Evolutionary conservation across 2,113 vertebrate genomes (phyloP).

Genomic region (Phyllopteryx taeniolatus): DNA sequence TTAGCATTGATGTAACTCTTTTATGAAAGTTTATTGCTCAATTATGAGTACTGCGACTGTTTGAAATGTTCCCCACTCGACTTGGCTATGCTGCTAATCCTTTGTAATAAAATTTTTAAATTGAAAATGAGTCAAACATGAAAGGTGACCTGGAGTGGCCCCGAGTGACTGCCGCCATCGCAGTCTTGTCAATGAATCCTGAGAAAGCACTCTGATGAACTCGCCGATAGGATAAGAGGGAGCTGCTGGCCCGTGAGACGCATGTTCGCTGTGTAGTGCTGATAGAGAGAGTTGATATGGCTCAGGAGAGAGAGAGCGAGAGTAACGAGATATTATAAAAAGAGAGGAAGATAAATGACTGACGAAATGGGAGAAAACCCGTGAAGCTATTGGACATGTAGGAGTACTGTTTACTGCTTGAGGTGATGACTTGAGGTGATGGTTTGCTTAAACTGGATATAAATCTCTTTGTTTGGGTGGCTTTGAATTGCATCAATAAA

Average conservation of each 20-base stretch:
- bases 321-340: background rate
- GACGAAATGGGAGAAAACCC: constrained; percentile 9
- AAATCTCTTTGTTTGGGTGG: constrained; percentile 12
- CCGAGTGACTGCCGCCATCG: constrained; percentile 6
- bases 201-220: constrained; percentile 20
- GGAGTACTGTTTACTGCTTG: constrained; percentile 1
- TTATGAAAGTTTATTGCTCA: background rate
- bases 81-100: background rate
- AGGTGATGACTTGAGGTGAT: constrained; percentile 21
- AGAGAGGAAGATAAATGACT: background rate
- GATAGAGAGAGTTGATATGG: constrained; percentile 18
- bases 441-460: constrained; percentile 21
- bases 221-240: constrained; percentile 26
- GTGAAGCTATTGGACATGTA: constrained; percentile 1
- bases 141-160: background rate
- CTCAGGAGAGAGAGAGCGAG: background rate
- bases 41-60: background rate
- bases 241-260: constrained; percentile 15
- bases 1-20: background rate
- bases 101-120: background rate
- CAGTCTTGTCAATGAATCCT: constrained; percentile 16
- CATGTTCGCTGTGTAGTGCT: constrained; percentile 8
- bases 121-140: background rate
- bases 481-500: constrained; percentile 1
- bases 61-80: background rate